These are phyloP conservation scores for Volucella zonaria DNA, from an alignment of 2,888 invertebrate genomes.

Conservation along the genomic window DNA sequence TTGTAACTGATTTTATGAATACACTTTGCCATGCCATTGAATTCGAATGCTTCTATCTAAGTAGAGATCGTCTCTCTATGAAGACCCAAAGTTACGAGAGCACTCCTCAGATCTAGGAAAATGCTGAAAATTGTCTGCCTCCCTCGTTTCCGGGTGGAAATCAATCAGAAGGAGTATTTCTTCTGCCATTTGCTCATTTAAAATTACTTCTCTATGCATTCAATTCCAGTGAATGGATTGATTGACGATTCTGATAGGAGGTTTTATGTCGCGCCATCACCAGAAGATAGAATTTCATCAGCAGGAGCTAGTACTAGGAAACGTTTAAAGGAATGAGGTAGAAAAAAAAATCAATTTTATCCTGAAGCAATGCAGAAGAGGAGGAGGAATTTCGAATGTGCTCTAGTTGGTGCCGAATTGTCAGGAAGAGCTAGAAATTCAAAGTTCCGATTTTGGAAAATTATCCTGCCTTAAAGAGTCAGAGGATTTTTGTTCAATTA, in stretches of 20 bases:
- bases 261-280: not conserved
- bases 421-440: not conserved
- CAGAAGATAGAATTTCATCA: conserved; percentile 14
- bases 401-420: not conserved
- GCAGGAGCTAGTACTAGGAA: not conserved
- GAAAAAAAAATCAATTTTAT: conserved; percentile 17
- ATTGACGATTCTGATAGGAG: conserved; percentile 41
- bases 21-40: not conserved
- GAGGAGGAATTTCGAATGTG: not conserved
- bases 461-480: not conserved
- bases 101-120: not conserved
- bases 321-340: not conserved
- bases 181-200: conserved; percentile 52
- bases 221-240: conserved; percentile 42
- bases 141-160: conserved; percentile 59
- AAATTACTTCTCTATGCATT: conserved; percentile 55
- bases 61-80: conserved; percentile 48
- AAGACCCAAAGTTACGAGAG: not conserved
- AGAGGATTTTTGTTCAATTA: no score
- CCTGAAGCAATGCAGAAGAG: conserved; percentile 14
- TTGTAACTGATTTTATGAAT: not conserved
- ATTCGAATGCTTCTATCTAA: conserved; percentile 24
- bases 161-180: conserved; percentile 56
- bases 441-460: conserved; percentile 3
- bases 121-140: conserved; percentile 9